Base-by-base conservation (phyloP, 2,113 vertebrate genomes). In the Chrysemys picta region DNA sequence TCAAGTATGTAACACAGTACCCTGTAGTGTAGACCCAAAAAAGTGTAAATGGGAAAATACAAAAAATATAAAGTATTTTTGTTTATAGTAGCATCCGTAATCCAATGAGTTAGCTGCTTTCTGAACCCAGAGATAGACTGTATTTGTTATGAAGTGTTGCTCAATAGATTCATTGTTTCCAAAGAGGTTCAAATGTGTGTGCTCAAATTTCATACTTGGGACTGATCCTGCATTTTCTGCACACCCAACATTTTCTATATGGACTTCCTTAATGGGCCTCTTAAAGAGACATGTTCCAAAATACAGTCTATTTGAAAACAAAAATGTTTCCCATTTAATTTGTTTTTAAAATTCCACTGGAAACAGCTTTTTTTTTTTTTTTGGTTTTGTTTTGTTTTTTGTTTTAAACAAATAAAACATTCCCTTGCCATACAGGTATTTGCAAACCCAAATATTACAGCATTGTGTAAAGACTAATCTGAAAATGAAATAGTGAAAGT, bases 31-130 rank as follows among this genome's bases (percentile, higher is more conserved):
- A 3, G 5, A 45, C 10, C 8, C 2, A 52, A 19, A 75, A 83
- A 75, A 19, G 1, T 2, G 25, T 3, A 1, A 0, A 1, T 2
- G 21, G 80, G 52, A 82, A 45, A 2, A 7, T 12, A 0, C 56
- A 38, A 52, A 22, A 45, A 1, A 25, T 12, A 17, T 4, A 29
- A 17, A 10, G 0, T 1, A 1, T 1, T 4, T 1, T 4, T 1
- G 31, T 54, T 81, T 25, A 54, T 54, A 52, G 50, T 13, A 54
- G 21, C 1, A 50, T 56, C 54, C 22, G 11, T n/a, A 80, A 8
- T 5, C 0, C 0, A 72, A 27, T 29, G 16, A n/a, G 78, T 50
- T 0, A 5, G 12, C 1, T 29, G 21, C 14, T 2, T 80, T 65
- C 90, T 2, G n/a, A 11, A 22, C 12, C 17, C 19, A n/a, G 65